Evolutionary conservation across 2,888 invertebrate species (phyloP).

Genomic region (Limnephilus marmoratus): DNA sequence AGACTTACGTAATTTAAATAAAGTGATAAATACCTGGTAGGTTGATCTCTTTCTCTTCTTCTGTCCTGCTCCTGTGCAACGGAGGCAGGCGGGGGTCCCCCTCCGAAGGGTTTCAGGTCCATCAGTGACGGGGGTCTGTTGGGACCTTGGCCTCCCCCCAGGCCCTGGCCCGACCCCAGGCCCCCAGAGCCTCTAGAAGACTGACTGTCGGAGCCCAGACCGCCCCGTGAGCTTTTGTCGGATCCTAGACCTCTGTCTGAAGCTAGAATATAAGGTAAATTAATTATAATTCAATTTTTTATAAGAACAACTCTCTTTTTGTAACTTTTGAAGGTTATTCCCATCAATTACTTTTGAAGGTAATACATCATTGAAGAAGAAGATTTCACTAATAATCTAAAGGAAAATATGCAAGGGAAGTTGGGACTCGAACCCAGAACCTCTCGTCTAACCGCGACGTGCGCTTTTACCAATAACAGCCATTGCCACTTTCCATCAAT

Average conservation of each 20-base stretch:
- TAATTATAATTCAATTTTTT: too few species aligned
- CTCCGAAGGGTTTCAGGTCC: slow-evolving; percentile 73
- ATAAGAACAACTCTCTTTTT: too few species aligned
- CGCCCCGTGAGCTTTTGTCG: not conserved
- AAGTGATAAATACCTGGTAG: slow-evolving; percentile 20
- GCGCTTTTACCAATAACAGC: too few species aligned
- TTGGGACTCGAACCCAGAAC: too few species aligned
- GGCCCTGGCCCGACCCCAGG: slow-evolving; percentile 12
- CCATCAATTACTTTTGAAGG: too few species aligned
- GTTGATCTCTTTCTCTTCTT: slow-evolving; percentile 45
- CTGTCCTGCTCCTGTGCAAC: slow-evolving; percentile 56
- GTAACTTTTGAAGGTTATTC: too few species aligned
- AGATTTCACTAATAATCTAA: too few species aligned
- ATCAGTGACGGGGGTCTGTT: slow-evolving; percentile 71
- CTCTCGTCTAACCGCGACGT: too few species aligned
- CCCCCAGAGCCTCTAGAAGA: slow-evolving; percentile 3
- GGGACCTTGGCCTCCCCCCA: not conserved
- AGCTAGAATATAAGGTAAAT: not conserved
- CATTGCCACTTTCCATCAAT: too few species aligned
- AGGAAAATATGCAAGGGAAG: too few species aligned
- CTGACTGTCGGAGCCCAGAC: not conserved
- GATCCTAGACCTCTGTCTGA: slow-evolving; percentile 17
- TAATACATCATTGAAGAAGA: too few species aligned
- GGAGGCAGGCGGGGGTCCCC: slow-evolving; percentile 68
- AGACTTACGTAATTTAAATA: not conserved